phyloP scores from a whole-genome alignment of 2,797 vertebrate species.

The Malacoraja senta region DNA sequence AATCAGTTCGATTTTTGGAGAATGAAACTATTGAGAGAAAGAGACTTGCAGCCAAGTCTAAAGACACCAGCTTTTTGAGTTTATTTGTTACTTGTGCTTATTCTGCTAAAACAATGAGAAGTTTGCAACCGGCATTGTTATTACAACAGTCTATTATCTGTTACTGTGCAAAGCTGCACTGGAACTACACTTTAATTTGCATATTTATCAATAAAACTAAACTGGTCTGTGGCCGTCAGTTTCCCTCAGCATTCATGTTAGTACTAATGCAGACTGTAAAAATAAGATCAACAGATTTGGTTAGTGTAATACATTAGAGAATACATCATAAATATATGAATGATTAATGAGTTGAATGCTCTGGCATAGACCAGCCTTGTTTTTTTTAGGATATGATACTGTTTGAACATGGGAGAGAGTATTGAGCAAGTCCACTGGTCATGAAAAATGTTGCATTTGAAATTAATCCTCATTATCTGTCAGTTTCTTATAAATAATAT shows the following conservation, averaged over 20 bases:
- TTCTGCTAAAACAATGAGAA: background rate
- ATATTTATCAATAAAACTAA: constrained; percentile 1
- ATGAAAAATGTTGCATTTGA: background rate
- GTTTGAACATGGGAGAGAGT: background rate
- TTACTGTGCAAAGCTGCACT: background rate
- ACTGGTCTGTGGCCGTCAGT: background rate
- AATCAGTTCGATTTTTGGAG: background rate
- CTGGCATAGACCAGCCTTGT: background rate
- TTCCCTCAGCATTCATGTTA: constrained; percentile 30
- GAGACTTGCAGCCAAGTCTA: background rate
- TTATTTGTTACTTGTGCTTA: background rate
- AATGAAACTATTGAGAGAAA: background rate
- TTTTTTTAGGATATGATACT: background rate
- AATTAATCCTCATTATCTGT: background rate
- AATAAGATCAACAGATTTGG: constrained; percentile 29
- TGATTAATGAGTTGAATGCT: constrained; percentile 1
- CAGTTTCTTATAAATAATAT: background rate
- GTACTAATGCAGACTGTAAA: constrained; percentile 24
- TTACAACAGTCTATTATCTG: background rate
- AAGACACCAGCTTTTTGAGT: background rate
- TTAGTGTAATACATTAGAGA: constrained; percentile 22
- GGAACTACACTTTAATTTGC: background rate
- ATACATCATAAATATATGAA: constrained; percentile 35
- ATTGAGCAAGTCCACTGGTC: background rate
- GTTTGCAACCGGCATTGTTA: background rate